These are phyloP conservation scores for Malurus leucopterus DNA, from an alignment of 2,797 vertebrate genomes.

Conservation along the genomic window DNA sequence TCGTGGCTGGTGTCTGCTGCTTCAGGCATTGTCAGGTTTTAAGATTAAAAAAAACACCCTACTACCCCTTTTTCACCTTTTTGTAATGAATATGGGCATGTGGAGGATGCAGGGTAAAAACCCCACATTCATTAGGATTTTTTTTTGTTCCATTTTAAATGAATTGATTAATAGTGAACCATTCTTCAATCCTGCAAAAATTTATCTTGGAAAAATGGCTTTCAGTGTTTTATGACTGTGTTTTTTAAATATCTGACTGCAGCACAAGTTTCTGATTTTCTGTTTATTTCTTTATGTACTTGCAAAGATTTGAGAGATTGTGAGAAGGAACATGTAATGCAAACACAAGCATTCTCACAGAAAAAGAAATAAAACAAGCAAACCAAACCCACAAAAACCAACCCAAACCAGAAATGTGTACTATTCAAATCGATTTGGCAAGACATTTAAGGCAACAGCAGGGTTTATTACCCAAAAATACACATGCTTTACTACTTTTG, in stretches of 20 bases:
- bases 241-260: neutral
- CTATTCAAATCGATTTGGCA: neutral
- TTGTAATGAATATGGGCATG: neutral
- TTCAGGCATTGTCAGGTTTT: neutral
- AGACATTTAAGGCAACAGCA: neutral
- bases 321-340: neutral
- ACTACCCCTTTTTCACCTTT: neutral
- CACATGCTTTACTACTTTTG: accelerated
- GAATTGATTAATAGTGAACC: neutral
- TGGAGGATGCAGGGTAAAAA: neutral
- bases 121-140: neutral
- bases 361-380: neutral
- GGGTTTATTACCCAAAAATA: accelerated
- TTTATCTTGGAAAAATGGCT: neutral
- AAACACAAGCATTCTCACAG: neutral
- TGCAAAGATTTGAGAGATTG: neutral
- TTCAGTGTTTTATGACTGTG: neutral
- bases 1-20: neutral
- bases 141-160: neutral
- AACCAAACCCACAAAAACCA: neutral
- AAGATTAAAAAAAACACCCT: accelerated
- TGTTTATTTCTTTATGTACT: neutral
- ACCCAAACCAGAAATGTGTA: neutral
- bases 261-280: neutral
- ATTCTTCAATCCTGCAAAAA: neutral